Conservation (phyloP, 2,888 invertebrate genomes). For the Hartigia nigra region DNA sequence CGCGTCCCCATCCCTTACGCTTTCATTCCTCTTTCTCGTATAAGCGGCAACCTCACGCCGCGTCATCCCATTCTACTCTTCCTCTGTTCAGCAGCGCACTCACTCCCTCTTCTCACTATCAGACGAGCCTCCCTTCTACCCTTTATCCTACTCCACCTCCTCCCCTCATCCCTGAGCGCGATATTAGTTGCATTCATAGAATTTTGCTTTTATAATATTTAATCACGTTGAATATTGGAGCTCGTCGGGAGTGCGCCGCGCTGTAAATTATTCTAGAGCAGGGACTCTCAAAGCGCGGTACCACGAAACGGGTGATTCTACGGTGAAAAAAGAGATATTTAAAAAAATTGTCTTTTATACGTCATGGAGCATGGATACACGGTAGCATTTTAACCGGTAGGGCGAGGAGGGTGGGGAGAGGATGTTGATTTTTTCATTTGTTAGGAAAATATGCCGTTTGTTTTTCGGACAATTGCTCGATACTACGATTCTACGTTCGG, state of each 20-base stretch:
- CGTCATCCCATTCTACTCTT: neutral
- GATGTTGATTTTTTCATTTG: neutral
- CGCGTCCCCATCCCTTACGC: slow-evolving; percentile 35
- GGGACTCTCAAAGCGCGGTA: slow-evolving; percentile 22
- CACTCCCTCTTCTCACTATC: slow-evolving; percentile 32
- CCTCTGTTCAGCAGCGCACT: neutral
- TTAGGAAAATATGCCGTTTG: neutral
- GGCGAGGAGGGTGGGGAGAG: no score
- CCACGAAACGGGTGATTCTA: neutral
- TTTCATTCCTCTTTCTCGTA: neutral
- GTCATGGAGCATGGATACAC: neutral
- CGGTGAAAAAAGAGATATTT: neutral
- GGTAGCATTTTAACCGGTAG: neutral
- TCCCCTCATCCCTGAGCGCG: slow-evolving; percentile 17
- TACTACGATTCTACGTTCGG: neutral
- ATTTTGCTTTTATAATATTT: slow-evolving; percentile 57
- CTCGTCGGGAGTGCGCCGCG: slow-evolving; percentile 15
- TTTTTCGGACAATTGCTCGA: neutral
- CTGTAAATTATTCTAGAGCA: slow-evolving; percentile 31
- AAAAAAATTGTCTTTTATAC: neutral
- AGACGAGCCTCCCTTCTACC: slow-evolving; percentile 18
- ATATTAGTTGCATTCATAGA: slow-evolving; percentile 46
- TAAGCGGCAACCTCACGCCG: neutral
- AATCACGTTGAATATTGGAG: slow-evolving; percentile 53
- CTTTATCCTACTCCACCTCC: slow-evolving; percentile 16